Evolutionary conservation across 1,140 invertebrate species (phyloP), one percentile per base, ranked within the genome.

Genomic region (Brachionus asplanchnoidis): DNA sequence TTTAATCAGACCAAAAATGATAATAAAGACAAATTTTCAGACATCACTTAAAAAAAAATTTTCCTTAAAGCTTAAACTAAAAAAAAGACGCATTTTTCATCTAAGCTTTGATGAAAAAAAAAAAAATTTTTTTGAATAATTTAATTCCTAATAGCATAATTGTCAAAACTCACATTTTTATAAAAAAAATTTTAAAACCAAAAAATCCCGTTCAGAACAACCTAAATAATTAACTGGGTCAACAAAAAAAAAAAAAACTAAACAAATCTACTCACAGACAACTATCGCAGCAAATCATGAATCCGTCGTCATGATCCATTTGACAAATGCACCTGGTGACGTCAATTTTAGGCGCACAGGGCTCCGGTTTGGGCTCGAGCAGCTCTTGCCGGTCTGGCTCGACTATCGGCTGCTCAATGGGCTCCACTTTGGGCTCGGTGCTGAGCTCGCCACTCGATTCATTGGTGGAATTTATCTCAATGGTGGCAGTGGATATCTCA

Each of bases 211-310:
- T 36, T 36, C 36, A 14, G 20, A 32, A 68, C 1, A 36, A 40
- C 32, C 36, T 73, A 7, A 32, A 28, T 68, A 17, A 17, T n/a
- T 73, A 40, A 44, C 14, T 20, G 36, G 28, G 68, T 73, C 28
- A 73, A 40, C 1, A 14, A n/a, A 40, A 73, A 73, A 36, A 14
- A 40, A 42, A 40, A 77, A 17, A 12, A 3, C 46, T 9, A 17
- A 75, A n/a, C n/a, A n/a, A n/a, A 36, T 36, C 32, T 77, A 46
- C 73, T 77, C 26, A 77, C 73, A 77, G 73, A 50, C 73, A 77
- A 46, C 44, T 77, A 77, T 77, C 73, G 11, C 73, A 77, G 44
- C 73, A 77, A 14, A 77, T 77, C 73, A 77, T 77, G 26, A 77
- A 77, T 8, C 73, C 73, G 44, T 77, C 73, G 42, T 77, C 73